A percentile compares a stretch with the other conserved stretches of the same genome.
Conservation (phyloP, 53 echinoderm and acorn worm genomes). For the Echinarachnius parma region DNA sequence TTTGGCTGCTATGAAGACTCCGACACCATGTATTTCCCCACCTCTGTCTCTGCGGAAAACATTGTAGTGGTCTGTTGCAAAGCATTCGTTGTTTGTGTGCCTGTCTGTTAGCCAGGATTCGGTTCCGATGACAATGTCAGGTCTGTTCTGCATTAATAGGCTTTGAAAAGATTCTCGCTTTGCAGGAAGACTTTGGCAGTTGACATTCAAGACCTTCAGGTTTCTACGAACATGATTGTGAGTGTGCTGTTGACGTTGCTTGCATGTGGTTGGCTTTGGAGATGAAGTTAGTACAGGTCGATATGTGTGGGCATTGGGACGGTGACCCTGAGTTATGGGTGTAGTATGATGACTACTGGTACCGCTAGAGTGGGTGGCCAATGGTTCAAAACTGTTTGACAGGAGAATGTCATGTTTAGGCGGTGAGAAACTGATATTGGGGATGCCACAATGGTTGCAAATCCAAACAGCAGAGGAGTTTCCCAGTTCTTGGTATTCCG, state of each 20-base stretch:
- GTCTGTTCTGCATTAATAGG: constrained; percentile 6
- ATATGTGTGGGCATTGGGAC: not conserved
- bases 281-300: not conserved
- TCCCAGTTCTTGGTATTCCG: constrained; percentile 12
- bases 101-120: constrained; percentile 23
- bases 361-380: not conserved
- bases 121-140: not conserved
- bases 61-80: not conserved
- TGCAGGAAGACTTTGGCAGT: constrained; percentile 8
- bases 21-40: not conserved
- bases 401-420: not conserved
- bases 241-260: no score
- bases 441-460: constrained; percentile 9
- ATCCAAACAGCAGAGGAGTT: constrained; percentile 11
- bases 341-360: not conserved
- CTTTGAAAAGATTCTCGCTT: constrained; percentile 14
- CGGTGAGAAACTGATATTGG: not conserved
- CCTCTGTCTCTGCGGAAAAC: constrained; percentile 5
- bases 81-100: constrained; percentile 25
- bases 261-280: no score
- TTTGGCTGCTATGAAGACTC: constrained; percentile 13
- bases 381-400: constrained; percentile 9
- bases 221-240: not conserved
- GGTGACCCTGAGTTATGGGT: not conserved
- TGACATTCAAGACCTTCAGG: constrained; percentile 2